Evolutionary conservation across 2,113 vertebrate genomes (phyloP), one percentile per base, ranked within the genome.

Genomic region (Cromileptes altivelis): DNA sequence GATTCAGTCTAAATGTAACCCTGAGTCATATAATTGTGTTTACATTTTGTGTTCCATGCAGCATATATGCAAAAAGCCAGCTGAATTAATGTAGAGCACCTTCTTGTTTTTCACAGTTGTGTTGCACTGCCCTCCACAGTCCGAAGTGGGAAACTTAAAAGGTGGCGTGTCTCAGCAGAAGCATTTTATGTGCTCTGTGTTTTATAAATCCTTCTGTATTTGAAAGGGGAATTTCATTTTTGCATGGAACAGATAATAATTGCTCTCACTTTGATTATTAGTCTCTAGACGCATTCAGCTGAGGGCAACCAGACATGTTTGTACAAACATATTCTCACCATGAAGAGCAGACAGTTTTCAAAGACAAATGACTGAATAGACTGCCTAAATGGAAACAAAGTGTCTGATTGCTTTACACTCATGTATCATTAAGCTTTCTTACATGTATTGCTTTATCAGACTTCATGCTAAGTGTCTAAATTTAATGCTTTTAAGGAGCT

Each of bases 51-150:
- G 27, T 58, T 76, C 11, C 71, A 37, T 58, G 60, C 73, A 30
- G 62, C n/a, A 45, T 57, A 30, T 42, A 80, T 78, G 60, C 37
- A 78, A 19, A 72, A 70, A 74, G 18, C 7, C 25, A 67, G 4
- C 3, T 58, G 19, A 57, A 37, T 70, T 40, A 3, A 76, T 58
- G 17, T 7, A 69, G 33, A 63, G 33, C 0, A 5, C 9, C n/a
- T 14, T 1, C 7, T 61, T 9, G 6, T 2, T 7, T 33, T 23
- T 30, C 1, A 19, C 15, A 6, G 56, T 60, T 88, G 82, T 92
- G 74, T 73, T 82, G 33, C 55, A 91, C 83, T 93, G 93, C 91
- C 93, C 93, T 71, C 93, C 42, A 65, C 76, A 85, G 92, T 0
- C 37, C 67, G 82, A 40, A 40, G 3, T 14, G 42, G 27, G 77